These are phyloP conservation scores for Harpalus rubripes DNA, from an alignment of 2,888 invertebrate genomes.

Conservation along the genomic window DNA sequence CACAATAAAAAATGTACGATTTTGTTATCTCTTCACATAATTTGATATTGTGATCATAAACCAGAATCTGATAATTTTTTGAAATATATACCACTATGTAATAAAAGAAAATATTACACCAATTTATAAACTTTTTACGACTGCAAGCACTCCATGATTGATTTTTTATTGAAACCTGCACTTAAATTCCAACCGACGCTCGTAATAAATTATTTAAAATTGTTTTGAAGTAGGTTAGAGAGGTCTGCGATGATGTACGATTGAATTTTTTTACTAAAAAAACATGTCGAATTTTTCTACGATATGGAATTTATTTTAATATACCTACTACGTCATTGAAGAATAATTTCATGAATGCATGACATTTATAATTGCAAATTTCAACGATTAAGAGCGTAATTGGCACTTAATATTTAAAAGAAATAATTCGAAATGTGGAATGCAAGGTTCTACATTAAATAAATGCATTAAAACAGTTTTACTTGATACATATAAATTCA, in stretches of 20 bases:
- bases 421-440: neutral
- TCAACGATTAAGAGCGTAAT: neutral
- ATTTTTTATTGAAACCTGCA: constrained; percentile 36
- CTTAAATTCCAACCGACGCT: constrained; percentile 12
- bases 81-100: neutral
- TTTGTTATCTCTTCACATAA: too few species aligned
- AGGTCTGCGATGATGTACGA: constrained; percentile 19
- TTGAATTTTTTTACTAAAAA: neutral
- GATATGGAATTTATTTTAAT: neutral
- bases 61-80: neutral
- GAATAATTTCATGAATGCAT: neutral
- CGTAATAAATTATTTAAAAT: constrained; percentile 40
- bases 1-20: too few species aligned
- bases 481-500: neutral
- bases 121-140: constrained; percentile 18
- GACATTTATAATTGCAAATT: neutral
- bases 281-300: constrained; percentile 8
- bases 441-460: constrained; percentile 9
- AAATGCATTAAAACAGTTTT: neutral
- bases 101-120: neutral
- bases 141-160: constrained; percentile 15
- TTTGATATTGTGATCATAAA: neutral
- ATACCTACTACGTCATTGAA: neutral
- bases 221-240: constrained; percentile 40
- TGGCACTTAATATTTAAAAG: neutral